phyloP scores from a whole-genome alignment of 2,888 invertebrate species.

The Scaptomyza reducta region DNA sequence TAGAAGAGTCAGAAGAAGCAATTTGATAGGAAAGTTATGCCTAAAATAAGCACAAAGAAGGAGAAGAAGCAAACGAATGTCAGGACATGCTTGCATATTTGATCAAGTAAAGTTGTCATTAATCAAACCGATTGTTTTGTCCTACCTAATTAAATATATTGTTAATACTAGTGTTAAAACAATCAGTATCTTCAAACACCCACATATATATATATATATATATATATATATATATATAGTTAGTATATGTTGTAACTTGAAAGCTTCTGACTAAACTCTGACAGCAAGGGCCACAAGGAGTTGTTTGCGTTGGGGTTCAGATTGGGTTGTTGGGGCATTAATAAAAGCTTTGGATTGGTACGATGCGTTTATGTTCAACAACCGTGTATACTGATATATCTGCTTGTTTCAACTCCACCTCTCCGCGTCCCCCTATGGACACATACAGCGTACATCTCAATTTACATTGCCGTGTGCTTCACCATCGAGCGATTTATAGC shows the following conservation, averaged over 20 bases:
- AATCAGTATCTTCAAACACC: no score
- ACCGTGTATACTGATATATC: constrained; percentile 45
- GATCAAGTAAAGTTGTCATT: constrained; percentile 1
- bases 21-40: constrained; percentile 16
- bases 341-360: constrained; percentile 49
- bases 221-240: not conserved
- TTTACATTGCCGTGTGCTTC: constrained; percentile 91
- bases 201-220: no score
- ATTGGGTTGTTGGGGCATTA: constrained; percentile 24
- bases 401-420: constrained; percentile 36
- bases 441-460: constrained; percentile 87
- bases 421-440: not conserved
- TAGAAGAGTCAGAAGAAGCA: constrained; percentile 2
- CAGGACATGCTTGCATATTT: not conserved
- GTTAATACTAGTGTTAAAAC: no score
- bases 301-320: constrained; percentile 10
- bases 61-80: not conserved
- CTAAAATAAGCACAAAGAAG: not conserved
- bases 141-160: not conserved
- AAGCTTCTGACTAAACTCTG: constrained; percentile 34
- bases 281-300: constrained; percentile 9
- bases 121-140: constrained; percentile 4
- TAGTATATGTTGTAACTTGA: not conserved
- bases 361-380: constrained; percentile 39
- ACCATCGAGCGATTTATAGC: constrained; percentile 91